Base-by-base conservation (phyloP, 2,888 invertebrate species). In the Gymnoscelis rufifasciata region DNA sequence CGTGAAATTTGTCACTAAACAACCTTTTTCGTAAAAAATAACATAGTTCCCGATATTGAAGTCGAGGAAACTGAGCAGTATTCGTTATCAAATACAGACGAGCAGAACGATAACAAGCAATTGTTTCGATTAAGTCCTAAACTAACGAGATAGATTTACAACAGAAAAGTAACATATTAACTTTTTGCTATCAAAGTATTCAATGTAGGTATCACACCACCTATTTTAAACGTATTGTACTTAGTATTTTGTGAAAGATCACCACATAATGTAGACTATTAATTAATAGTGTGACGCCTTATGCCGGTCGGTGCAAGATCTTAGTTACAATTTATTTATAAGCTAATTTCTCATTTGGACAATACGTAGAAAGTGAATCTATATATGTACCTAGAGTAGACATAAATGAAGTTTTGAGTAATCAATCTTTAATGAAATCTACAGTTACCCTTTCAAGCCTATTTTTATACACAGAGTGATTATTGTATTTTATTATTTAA, bases 321-420 rank as follows among this genome's bases (percentile, higher is more conserved):
- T 46, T 46, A 43, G 43, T 58, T 67, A 68, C 51, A 55, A 66
- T 70, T 63, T 64, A 60, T 52, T 54, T 52, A 38, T 67, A 72
- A 35, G 64, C 54, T 54, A 68, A 72, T 68, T 53, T 65, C 64
- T 68, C 61, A 64, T 66, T 64, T 66, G 59, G 74, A 80, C 72
- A 77, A 74, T 80, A 78, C 59, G 67, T 69, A 69, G 69, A 71
- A n/a, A 64, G 67, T 65, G 78, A 80, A 83, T 82, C 78, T 83
- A 71, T 60, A 55, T 63, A 61, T 48, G n/a, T n/a, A n/a, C n/a
- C 62, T 79, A 82, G 74, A 29, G 60, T 81, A 80, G 82, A 75
- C 71, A 64, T 75, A 75, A 69, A 71, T 72, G 68, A 71, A 70
- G 52, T 71, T 78, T 77, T 31, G 13, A n/a, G n/a, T 10, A 23